phyloP scores from a whole-genome alignment of 92 coral and sea anemone genomes.

The Muricea muricata region DNA sequence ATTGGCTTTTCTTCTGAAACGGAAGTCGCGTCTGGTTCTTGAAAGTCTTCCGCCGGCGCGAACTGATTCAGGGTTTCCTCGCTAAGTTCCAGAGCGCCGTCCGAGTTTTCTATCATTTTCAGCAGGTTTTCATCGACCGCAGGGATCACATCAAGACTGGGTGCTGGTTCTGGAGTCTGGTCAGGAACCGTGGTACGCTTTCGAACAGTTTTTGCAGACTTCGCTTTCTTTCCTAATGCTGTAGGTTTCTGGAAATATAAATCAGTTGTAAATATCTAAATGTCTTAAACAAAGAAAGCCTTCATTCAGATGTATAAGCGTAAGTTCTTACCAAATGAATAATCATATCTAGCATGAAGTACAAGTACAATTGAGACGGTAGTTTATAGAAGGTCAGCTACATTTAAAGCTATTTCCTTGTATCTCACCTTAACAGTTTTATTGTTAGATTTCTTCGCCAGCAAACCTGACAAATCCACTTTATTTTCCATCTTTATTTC shows the following conservation, averaged over 20 bases:
- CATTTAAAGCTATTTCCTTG: too few relatives aligned
- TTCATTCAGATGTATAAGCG: too few relatives aligned
- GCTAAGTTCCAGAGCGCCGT: conserved; percentile 3
- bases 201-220: conserved; percentile 4
- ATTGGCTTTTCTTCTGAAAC: not conserved
- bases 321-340: too few relatives aligned
- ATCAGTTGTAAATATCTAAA: too few relatives aligned
- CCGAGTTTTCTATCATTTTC: conserved; percentile 17
- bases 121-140: conserved; percentile 19
- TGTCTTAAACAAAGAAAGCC: too few relatives aligned
- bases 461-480: conserved; percentile 81
- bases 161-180: not conserved
- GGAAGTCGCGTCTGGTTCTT: not conserved
- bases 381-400: too few relatives aligned
- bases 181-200: not conserved
- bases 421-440: conserved; percentile 53
- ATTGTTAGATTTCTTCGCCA: conserved; percentile 64
- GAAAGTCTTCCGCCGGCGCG: conserved; percentile 17
- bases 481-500: conserved; percentile 58
- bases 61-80: conserved; percentile 30
- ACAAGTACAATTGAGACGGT: too few relatives aligned
- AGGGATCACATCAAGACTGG: conserved; percentile 20
- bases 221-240: not conserved
- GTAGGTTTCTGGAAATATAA: conserved; percentile 2
- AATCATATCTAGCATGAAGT: too few relatives aligned